Base-by-base conservation (phyloP, 1,140 invertebrate species). In the Littorina saxatilis region DNA sequence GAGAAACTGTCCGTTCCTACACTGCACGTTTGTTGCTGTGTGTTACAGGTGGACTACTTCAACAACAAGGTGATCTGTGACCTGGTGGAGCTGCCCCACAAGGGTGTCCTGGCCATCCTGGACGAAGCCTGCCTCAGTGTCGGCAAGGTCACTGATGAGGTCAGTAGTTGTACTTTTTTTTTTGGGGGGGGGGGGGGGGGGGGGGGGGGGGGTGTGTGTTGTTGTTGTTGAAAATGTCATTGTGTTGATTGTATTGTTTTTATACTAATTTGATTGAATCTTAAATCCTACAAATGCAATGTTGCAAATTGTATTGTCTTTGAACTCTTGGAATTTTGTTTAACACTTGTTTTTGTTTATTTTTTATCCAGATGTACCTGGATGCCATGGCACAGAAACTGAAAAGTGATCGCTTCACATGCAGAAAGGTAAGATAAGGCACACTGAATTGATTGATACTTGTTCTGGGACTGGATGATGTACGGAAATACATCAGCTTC, bases 81-180 rank as follows among this genome's bases (percentile, higher is more conserved):
- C 88, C 93, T 99, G 27, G 96, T 99, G 11, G 98, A 99, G 90
- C 95, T 96, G 85, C 47, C 97, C 97, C 97, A 98, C 91, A 96
- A 96, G 92, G 98, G 98, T 81, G 95, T 99, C 61, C 95, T 99
- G 85, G 95, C 98, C 66, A 98, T 98, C 84, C 95, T 98, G 94
- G 98, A 99, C 91, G 98, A 99, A 92, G 98, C 97, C 35, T 99
- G 97, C 85, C 94, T 98, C 11, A 98, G 96, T 87, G 97, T 98
- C 50, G 98, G 97, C 74, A 97, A 97, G 94, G 95, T 98, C 39
- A 96, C 96, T 1, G 97, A 99, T 91, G 95, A 96, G 91, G 94
- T 95, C 80, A 63, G 86, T 50, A 1, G 29, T 47, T 47, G 7
- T 47, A 9, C 43, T 47, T 47, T 47, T 47, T n/a, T n/a, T n/a